Evolutionary conservation across 2,113 vertebrate genomes (phyloP).

Genomic region (Camelus dromedarius): DNA sequence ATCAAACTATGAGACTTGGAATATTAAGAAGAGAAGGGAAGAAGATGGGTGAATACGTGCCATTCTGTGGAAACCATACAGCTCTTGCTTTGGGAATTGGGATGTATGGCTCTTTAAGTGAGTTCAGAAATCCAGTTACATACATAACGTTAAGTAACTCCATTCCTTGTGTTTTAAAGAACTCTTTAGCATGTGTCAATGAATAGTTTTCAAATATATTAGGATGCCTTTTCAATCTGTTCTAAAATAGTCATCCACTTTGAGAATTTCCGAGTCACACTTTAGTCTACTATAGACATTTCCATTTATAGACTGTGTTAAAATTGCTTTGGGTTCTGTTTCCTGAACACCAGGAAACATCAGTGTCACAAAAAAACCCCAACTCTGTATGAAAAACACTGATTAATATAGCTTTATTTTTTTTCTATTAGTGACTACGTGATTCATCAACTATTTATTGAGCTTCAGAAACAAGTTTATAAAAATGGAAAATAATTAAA

Average conservation of each 20-base stretch:
- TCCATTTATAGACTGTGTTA: conserved; percentile 25
- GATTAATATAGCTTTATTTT: neutral
- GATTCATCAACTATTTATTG: conserved; percentile 68
- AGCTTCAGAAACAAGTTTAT: conserved; percentile 56
- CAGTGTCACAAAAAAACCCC: conserved; percentile 43
- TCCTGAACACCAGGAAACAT: neutral
- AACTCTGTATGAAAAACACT: conserved; percentile 27
- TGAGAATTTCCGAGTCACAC: conserved; percentile 13
- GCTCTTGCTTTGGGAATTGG: neutral
- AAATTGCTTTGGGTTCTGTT: neutral
- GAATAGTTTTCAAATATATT: neutral
- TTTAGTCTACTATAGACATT: neutral
- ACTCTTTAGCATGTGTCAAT: neutral
- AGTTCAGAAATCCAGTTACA: neutral
- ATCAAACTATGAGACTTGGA: neutral
- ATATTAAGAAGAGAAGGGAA: neutral
- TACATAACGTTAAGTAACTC: neutral
- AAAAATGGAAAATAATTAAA: conserved; percentile 73
- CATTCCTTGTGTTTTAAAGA: neutral
- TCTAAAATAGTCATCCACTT: neutral
- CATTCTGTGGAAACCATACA: neutral
- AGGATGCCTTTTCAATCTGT: neutral
- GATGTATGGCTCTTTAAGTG: neutral
- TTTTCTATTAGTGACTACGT: conserved; percentile 16
- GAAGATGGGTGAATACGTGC: neutral